Percentiles rank a stretch among this genome's conserved stretches.
Conservation (phyloP, 2,888 invertebrate species). For the Bombylius discolor region DNA sequence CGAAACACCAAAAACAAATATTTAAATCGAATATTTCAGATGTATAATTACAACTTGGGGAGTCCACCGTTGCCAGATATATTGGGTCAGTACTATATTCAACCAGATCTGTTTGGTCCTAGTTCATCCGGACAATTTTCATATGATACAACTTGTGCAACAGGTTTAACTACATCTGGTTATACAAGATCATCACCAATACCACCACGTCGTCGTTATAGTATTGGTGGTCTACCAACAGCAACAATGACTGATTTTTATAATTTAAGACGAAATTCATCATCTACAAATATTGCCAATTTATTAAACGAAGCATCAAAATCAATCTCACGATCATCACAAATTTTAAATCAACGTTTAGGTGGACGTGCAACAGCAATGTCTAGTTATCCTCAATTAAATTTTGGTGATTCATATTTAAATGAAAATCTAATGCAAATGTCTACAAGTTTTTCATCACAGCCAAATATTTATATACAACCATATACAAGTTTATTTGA, state of each 20-base stretch:
- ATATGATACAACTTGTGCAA: conserved; percentile 2
- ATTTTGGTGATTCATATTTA: conserved; percentile 23
- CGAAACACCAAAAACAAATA: conserved; percentile 7
- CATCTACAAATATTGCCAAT: conserved; percentile 34
- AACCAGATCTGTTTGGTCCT: conserved; percentile 27
- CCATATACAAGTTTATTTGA: conserved; percentile 22
- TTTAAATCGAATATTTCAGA: conserved; percentile 37
- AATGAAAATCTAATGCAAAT: conserved; percentile 32
- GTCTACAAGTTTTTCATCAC: conserved; percentile 36
- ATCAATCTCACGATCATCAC: conserved; percentile 36
- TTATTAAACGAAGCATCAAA: conserved; percentile 36
- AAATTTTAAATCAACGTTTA: conserved; percentile 32
- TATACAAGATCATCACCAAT: conserved; percentile 12
- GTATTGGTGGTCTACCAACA: conserved; percentile 36
- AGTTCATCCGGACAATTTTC: conserved; percentile 3
- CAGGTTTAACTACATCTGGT: conserved; percentile 7
- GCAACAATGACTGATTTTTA: conserved; percentile 35
- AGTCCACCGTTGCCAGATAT: conserved; percentile 36
- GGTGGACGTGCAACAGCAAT: conserved; percentile 29
- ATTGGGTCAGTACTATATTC: conserved; percentile 30
- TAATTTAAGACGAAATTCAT: conserved; percentile 12
- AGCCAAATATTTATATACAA: conserved; percentile 37
- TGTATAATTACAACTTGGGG: conserved; percentile 36
- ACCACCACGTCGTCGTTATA: conserved; percentile 32
- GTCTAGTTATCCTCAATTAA: conserved; percentile 34